Evolutionary conservation across 2,888 invertebrate species (phyloP).

Genomic region (Pollenia angustigena): DNA sequence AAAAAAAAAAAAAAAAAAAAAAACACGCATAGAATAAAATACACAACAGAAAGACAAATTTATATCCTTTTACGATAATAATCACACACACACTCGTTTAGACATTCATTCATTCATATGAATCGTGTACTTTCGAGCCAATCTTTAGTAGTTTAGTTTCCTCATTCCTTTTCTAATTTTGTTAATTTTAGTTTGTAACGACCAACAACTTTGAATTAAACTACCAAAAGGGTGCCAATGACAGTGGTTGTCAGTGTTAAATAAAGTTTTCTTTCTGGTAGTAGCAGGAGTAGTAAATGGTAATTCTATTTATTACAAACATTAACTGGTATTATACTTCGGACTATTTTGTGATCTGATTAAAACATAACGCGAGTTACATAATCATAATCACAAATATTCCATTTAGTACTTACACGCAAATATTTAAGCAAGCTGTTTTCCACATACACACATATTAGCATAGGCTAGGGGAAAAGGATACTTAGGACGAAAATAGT

Average conservation of each 20-base stretch:
- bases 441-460: not conserved
- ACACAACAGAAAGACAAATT: not conserved
- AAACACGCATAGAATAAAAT: not conserved
- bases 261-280: not conserved
- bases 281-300: not conserved
- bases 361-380: constrained; percentile 60
- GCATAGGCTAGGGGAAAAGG: not conserved
- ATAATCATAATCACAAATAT: constrained; percentile 71
- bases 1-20: constrained; percentile 71
- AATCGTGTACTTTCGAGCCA: constrained; percentile 9
- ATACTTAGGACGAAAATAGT: not conserved
- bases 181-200: constrained; percentile 1
- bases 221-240: not conserved
- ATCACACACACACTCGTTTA: not conserved
- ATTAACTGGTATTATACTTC: constrained; percentile 49
- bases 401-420: constrained; percentile 34
- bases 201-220: not conserved
- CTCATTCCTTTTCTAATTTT: not conserved
- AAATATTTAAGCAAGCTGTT: not conserved
- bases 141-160: constrained; percentile 9
- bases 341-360: constrained; percentile 47
- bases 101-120: constrained; percentile 19
- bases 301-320: constrained; percentile 55
- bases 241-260: constrained; percentile 10
- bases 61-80: not conserved